Evolutionary conservation across 2,888 invertebrate genomes (phyloP).

Genomic region (Cabera pusaria): DNA sequence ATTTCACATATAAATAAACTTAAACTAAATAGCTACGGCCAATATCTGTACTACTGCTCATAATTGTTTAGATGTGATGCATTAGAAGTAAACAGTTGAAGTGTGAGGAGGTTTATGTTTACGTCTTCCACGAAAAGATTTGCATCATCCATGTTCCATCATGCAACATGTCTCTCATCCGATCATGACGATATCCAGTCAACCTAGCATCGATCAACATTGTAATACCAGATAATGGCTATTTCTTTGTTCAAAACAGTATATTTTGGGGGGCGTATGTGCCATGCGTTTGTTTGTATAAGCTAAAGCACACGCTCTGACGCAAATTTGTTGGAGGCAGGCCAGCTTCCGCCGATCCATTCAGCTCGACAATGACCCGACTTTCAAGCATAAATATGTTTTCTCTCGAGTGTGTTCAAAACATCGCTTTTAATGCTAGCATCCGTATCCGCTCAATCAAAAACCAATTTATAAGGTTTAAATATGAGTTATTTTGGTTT

Average conservation of each 20-base stretch:
- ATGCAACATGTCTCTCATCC: too few relatives aligned
- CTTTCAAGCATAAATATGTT: constrained; percentile 50
- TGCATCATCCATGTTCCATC: too few relatives aligned
- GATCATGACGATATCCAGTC: too few relatives aligned
- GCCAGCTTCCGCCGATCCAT: constrained; percentile 75
- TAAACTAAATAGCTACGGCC: too few relatives aligned
- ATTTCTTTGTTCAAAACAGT: constrained; percentile 29
- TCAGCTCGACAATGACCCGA: constrained; percentile 79
- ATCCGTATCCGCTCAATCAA: constrained; percentile 4
- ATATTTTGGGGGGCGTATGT: constrained; percentile 26
- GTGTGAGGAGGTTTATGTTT: too few relatives aligned
- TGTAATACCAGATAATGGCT: constrained; percentile 3
- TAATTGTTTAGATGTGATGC: too few relatives aligned
- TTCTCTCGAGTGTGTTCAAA: constrained; percentile 15
- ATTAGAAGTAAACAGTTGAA: too few relatives aligned
- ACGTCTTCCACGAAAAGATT: too few relatives aligned
- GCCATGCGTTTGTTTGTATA: constrained; percentile 16
- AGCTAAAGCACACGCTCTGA: constrained; percentile 43
- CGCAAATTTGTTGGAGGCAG: constrained; percentile 63
- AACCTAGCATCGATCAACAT: constrained; percentile 13
- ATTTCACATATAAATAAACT: too few relatives aligned
- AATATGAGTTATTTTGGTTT: background rate
- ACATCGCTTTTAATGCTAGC: constrained; percentile 13
- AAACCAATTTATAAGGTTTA: constrained; percentile 1
- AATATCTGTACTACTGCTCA: too few relatives aligned